A percentile compares a stretch with the other conserved stretches of the same genome.
Evolutionary conservation across 2,113 vertebrate genomes (phyloP).

Genomic region (Columba janthina): DNA sequence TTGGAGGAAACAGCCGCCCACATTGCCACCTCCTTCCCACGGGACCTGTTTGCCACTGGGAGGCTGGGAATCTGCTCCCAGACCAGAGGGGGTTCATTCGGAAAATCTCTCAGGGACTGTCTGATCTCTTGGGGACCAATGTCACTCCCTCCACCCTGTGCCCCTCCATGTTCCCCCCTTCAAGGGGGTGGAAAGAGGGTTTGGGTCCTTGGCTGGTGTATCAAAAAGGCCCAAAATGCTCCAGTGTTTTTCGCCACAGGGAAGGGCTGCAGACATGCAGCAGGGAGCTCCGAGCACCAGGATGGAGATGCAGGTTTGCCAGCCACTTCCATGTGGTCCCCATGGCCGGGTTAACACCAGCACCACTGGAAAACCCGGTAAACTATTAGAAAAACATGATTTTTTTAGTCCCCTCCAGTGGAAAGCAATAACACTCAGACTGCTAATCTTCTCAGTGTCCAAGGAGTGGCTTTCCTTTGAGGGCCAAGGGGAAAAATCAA

Average conservation of each 20-base stretch:
- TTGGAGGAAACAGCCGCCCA: not conserved
- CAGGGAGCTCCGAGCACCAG: not conserved
- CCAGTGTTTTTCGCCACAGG: not conserved
- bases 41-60: not conserved
- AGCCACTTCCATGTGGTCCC: not conserved
- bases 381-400: not conserved
- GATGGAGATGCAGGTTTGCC: not conserved
- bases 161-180: not conserved
- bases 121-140: not conserved
- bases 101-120: not conserved
- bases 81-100: not conserved
- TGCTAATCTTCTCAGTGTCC: not conserved
- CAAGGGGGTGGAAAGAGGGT: no score
- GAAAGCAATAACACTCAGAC: not conserved
- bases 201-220: not conserved
- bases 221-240: not conserved
- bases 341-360: not conserved
- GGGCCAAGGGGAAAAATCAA: not conserved
- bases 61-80: constrained; percentile 57
- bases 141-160: not conserved
- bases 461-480: not conserved
- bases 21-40: not conserved
- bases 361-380: not conserved
- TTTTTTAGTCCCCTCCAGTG: not conserved
- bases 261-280: not conserved